Conservation (phyloP, 2,888 invertebrate species). For the Tillus elongatus region DNA sequence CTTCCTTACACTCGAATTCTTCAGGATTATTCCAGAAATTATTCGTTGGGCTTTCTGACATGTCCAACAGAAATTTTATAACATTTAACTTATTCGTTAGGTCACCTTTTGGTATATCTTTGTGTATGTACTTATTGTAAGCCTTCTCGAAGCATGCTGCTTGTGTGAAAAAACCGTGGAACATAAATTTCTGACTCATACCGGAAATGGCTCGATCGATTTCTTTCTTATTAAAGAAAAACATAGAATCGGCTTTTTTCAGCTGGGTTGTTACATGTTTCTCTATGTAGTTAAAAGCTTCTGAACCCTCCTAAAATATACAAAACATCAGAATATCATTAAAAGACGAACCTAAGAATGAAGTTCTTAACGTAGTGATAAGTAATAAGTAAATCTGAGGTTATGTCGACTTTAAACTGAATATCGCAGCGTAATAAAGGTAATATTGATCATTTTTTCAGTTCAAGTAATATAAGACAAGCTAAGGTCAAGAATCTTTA, state of each 20-base stretch:
- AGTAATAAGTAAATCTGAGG: too few relatives aligned
- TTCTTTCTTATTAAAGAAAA: slow-evolving; percentile 32
- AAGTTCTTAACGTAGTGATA: neutral
- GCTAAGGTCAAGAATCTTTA: too few relatives aligned
- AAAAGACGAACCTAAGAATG: slow-evolving; percentile 1
- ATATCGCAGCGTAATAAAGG: too few relatives aligned
- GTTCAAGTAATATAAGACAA: too few relatives aligned
- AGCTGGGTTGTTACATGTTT: slow-evolving; percentile 27
- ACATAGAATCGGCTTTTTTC: slow-evolving; percentile 32
- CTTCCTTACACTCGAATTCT: slow-evolving; percentile 24
- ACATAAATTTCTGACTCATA: slow-evolving; percentile 35
- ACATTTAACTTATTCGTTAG: slow-evolving; percentile 27
- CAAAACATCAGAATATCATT: too few relatives aligned
- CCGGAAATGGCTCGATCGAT: slow-evolving; percentile 30
- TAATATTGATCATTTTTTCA: too few relatives aligned
- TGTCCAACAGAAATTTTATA: slow-evolving; percentile 33
- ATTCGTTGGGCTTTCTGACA: slow-evolving; percentile 36
- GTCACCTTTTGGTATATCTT: slow-evolving; percentile 25
- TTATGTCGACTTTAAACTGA: too few relatives aligned
- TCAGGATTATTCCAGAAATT: slow-evolving; percentile 31
- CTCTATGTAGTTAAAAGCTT: slow-evolving; percentile 27
- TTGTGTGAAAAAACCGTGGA: slow-evolving; percentile 35
- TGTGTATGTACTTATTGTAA: slow-evolving; percentile 30
- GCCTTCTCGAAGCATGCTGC: slow-evolving; percentile 28
- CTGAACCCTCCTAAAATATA: slow-evolving; percentile 27